Evolutionary conservation across 2,113 vertebrate genomes (phyloP), one percentile per base, ranked within the genome.

Genomic region (Eretmodus cyanostictus): DNA sequence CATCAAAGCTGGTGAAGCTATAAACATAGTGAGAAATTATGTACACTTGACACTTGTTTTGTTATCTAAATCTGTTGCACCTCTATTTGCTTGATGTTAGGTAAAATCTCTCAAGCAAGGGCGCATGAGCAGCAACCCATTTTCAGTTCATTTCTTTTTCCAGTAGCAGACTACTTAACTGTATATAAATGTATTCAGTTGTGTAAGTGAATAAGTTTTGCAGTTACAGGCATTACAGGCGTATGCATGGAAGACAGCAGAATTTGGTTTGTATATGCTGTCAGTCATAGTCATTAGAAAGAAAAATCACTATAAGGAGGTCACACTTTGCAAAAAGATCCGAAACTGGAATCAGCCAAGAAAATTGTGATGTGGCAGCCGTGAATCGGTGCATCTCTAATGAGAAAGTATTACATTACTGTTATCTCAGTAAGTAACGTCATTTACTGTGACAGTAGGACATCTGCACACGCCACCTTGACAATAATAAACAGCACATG

Each of bases 401-500:
- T 19, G 42, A 76, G 9, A 29, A 80, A 34, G 49, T 17, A 81
- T 59, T 42, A 42, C 9, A 42, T 19, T 57, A 57, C 80, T 29
- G 8, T n/a, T 51, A 86, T 84, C 63, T 83, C 17, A 4, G 36
- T 45, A 45, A 66, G 36, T 71, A 38, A 78, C 13, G 10, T 73
- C 47, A 53, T 61, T 66, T 85, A 76, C 54, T n/a, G 22, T 53
- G 73, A 90, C 55, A 68, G 89, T 54, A 27, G 85, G 90, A 90
- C 90, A 89, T 87, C 81, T 90, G 88, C 84, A 88, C 68, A 82
- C 53, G 87, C 63, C 83, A 86, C 88, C 86, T 36, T 85, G 59
- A 84, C 42, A 29, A 76, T 76, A 76, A 87, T 82, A 94, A 94
- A 90, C 87, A 94, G 53, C 71, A 81, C 90, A 51, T 85, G 40